These are phyloP conservation scores for Fragum sueziense DNA, from an alignment of 2,888 invertebrate genomes.

Conservation along the genomic window DNA sequence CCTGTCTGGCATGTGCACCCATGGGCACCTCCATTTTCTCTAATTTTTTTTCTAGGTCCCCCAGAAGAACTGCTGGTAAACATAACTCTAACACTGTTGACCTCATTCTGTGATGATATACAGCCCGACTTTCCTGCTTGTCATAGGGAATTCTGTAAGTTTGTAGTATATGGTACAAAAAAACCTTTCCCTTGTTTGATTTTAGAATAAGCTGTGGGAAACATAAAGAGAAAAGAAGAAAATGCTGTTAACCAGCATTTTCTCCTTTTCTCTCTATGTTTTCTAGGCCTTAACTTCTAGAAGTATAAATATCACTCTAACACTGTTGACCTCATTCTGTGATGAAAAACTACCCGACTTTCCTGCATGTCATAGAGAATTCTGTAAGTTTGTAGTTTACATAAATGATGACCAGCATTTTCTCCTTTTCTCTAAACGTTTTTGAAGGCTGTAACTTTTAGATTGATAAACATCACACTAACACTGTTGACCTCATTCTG, in stretches of 20 bases:
- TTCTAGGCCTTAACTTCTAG: too few species aligned
- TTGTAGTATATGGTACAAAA: too few species aligned
- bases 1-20: too few species aligned
- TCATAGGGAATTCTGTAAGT: conserved; percentile 46
- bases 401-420: not conserved
- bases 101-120: conserved; percentile 36
- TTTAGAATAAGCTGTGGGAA: too few species aligned
- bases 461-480: conserved; percentile 40
- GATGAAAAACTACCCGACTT: conserved; percentile 17
- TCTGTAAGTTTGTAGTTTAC: too few species aligned
- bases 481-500: conserved; percentile 42
- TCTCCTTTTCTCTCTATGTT: too few species aligned
- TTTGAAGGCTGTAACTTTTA: too few species aligned
- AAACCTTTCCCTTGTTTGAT: too few species aligned
- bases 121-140: conserved; percentile 34
- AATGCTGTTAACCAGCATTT: too few species aligned
- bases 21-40: too few species aligned
- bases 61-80: conserved; percentile 36
- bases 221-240: too few species aligned
- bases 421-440: not conserved
- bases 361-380: conserved; percentile 41
- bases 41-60: conserved; percentile 25
- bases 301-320: conserved; percentile 37
- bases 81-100: conserved; percentile 39
- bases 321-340: conserved; percentile 42